Base-by-base conservation (phyloP, 2,113 vertebrate genomes). In the Protobothrops flavoviridis region DNA sequence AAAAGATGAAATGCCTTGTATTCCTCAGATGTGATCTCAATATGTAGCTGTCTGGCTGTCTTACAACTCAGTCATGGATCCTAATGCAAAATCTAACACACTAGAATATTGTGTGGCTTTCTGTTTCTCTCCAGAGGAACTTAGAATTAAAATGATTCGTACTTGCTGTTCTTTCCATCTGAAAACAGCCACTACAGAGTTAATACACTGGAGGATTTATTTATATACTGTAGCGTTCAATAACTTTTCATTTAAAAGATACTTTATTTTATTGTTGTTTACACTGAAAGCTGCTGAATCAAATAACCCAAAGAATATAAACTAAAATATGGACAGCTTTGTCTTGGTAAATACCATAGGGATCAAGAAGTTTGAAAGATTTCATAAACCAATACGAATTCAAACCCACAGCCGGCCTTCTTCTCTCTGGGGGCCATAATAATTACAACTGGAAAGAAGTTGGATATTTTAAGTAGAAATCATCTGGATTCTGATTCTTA, bases 291-390 rank as follows among this genome's bases (percentile, higher is more conserved):
- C 69, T 89, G 48, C 57, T 86, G 87, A 61, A 85, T 94, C 93
- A 85, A 96, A 95, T 92, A 89, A 29, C 90, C 11, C 12, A 85
- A 24, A 93, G 91, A 43, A 43, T 52, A 89, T 64, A 94, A 91
- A 85, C 93, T 91, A 90, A 87, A 87, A 90, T 61, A 21, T 61
- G 64, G 81, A 91, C 94, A 93, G 94, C 93, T 95, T 94, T 93
- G 88, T 53, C 92, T 96, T 88, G 90, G 92, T 56, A 96, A 95
- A 95, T 94, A 92, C n/a, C 55, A 93, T 94, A 94, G 93, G 93
- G 90, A 81, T 92, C 48, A 92, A 64, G 93, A 86, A n/a, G 94
- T 95, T 94, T 93, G 33, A 11, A 92, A 85, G 43, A 23, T 86
- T 90, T 86, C 61, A 93, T 43, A 86, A 45, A 89, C 17, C 74